phyloP scores from a whole-genome alignment of 2,797 vertebrate species.

The Sebastiscus tertius region DNA sequence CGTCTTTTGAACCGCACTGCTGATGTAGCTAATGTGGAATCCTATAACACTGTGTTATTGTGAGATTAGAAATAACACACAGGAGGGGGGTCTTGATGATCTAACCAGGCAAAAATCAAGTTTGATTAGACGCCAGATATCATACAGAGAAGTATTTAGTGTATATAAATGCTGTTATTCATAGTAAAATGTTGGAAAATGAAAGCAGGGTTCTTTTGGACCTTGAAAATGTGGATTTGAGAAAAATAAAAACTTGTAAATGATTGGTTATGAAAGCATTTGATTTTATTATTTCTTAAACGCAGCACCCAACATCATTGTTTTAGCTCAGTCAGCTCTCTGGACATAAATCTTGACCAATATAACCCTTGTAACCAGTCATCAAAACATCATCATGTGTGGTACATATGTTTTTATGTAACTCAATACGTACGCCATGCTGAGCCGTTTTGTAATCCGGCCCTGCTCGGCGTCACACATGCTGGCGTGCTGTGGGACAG shows the following conservation, averaged over 20 bases:
- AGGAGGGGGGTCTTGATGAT: not conserved
- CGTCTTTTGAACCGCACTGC: not conserved
- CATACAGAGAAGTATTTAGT: not conserved
- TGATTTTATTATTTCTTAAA: slow-evolving; percentile 14
- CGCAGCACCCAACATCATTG: not conserved
- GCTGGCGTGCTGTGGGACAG: not conserved
- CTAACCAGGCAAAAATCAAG: not conserved
- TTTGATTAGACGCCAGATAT: not conserved
- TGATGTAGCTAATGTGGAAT: not conserved
- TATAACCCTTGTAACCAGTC: not conserved
- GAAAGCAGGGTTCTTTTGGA: not conserved
- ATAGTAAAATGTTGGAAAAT: not conserved
- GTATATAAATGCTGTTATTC: not conserved
- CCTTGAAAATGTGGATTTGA: not conserved
- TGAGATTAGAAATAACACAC: not conserved
- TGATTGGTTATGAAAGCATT: not conserved
- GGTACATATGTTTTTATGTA: not conserved
- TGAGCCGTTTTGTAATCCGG: slow-evolving; percentile 22
- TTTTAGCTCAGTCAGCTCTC: not conserved
- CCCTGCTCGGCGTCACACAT: slow-evolving; percentile 11
- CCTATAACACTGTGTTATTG: not conserved
- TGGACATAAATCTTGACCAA: not conserved
- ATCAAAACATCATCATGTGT: not conserved
- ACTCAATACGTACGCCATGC: not conserved
- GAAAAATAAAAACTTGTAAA: slow-evolving; percentile 14